A percentile compares a stretch with the other conserved stretches of the same genome.
These are phyloP conservation scores for Salvelinus fontinalis DNA, from an alignment of 2,113 vertebrate species.

Conservation along the genomic window DNA sequence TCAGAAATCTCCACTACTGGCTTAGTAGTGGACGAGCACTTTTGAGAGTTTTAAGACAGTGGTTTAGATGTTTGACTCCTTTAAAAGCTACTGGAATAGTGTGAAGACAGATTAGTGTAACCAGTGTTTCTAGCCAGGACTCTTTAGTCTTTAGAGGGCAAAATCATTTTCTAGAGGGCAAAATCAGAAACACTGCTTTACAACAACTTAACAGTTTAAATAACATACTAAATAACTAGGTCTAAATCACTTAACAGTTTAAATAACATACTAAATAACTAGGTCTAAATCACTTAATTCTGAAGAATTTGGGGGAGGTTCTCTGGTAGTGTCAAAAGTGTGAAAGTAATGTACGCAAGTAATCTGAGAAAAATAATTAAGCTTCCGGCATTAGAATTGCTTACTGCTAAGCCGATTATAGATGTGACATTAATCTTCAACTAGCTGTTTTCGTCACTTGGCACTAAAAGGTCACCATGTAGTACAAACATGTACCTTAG, in stretches of 20 bases:
- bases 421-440: slow-evolving; percentile 21
- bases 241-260: neutral
- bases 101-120: no score
- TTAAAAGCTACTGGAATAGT: no score
- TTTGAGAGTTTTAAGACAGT: no score
- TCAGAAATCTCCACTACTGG: no score
- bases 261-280: neutral
- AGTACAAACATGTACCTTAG: neutral
- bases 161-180: no score
- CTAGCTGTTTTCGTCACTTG: slow-evolving; percentile 5
- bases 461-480: neutral
- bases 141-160: no score
- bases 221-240: neutral
- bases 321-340: no score
- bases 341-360: no score
- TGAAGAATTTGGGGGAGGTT: neutral
- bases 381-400: slow-evolving; percentile 6
- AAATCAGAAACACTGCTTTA: neutral
- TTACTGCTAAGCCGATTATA: slow-evolving; percentile 32
- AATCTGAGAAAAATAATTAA: neutral
- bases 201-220: neutral
- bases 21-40: no score
- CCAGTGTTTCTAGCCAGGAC: no score
- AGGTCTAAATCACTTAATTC: neutral
- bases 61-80: no score